Evolutionary conservation across 1,140 invertebrate genomes (phyloP).

Genomic region (Drosophila pectinifera): DNA sequence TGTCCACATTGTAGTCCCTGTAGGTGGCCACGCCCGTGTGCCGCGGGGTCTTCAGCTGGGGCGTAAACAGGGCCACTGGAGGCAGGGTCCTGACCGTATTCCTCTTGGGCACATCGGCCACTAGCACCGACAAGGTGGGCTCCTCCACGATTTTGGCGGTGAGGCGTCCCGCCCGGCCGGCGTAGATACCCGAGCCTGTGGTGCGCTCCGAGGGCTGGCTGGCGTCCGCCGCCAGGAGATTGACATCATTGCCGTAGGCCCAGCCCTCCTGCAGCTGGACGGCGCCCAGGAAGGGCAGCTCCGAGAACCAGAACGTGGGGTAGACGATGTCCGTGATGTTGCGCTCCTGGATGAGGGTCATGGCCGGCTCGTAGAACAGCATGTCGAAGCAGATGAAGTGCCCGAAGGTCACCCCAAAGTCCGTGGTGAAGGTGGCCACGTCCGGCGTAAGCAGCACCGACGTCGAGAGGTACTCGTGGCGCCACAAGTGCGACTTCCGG

Average conservation of each 20-base stretch:
- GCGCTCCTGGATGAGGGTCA: conserved; percentile 57
- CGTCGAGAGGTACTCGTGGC: conserved; percentile 32
- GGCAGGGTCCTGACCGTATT: conserved; percentile 72
- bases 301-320: conserved; percentile 90
- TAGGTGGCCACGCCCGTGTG: conserved; percentile 49
- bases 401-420: conserved; percentile 91
- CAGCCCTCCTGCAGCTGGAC: conserved; percentile 86
- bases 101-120: conserved; percentile 68
- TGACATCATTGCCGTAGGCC: conserved; percentile 85
- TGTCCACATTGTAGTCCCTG: conserved; percentile 73
- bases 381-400: conserved; percentile 92
- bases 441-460: conserved; percentile 76
- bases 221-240: conserved; percentile 86
- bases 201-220: conserved; percentile 73
- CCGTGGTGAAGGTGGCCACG: conserved; percentile 86
- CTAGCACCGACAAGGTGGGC: conserved; percentile 61
- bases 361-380: conserved; percentile 88
- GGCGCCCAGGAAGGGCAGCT: conserved; percentile 89
- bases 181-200: conserved; percentile 85
- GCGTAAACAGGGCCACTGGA: conserved; percentile 26
- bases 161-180: conserved; percentile 80
- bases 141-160: conserved; percentile 57
- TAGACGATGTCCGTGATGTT: conserved; percentile 89
- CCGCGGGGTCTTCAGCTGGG: conserved; percentile 34
- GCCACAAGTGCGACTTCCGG: conserved; percentile 90